Percentiles rank a stretch among this genome's conserved stretches.
These are phyloP conservation scores for Calonectris borealis DNA, from an alignment of 2,113 vertebrate species.

Conservation along the genomic window DNA sequence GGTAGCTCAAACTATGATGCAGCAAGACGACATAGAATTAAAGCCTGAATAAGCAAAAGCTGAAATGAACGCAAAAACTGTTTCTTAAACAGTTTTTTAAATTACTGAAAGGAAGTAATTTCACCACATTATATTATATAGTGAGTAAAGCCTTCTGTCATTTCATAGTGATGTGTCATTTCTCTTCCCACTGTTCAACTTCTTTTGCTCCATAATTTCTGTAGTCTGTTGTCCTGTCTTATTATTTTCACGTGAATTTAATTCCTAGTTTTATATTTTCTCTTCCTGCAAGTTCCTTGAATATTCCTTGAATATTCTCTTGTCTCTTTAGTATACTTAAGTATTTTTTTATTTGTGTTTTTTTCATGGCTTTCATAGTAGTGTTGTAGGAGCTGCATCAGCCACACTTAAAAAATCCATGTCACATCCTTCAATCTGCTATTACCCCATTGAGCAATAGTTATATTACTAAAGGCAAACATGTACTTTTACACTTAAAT, in stretches of 20 bases:
- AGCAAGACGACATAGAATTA: neutral
- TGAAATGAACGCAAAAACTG: neutral
- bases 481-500: neutral
- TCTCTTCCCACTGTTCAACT: neutral
- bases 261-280: constrained; percentile 5
- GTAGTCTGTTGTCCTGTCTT: neutral
- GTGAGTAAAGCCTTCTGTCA: neutral
- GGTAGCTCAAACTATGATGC: constrained; percentile 12
- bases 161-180: neutral
- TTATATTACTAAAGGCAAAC: neutral
- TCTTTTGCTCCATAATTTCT: neutral
- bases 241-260: constrained; percentile 12
- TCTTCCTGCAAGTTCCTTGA: constrained; percentile 8
- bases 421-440: neutral
- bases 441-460: neutral
- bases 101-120: neutral
- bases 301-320: constrained; percentile 2
- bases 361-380: neutral
- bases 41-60: neutral
- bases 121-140: neutral
- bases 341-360: neutral
- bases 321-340: neutral
- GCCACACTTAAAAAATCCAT: neutral
- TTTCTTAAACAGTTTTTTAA: neutral
- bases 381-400: neutral